Percentiles rank a stretch among this genome's conserved stretches.
Evolutionary conservation across 2,797 vertebrate species (phyloP).

Genomic region (Podargus strigoides): DNA sequence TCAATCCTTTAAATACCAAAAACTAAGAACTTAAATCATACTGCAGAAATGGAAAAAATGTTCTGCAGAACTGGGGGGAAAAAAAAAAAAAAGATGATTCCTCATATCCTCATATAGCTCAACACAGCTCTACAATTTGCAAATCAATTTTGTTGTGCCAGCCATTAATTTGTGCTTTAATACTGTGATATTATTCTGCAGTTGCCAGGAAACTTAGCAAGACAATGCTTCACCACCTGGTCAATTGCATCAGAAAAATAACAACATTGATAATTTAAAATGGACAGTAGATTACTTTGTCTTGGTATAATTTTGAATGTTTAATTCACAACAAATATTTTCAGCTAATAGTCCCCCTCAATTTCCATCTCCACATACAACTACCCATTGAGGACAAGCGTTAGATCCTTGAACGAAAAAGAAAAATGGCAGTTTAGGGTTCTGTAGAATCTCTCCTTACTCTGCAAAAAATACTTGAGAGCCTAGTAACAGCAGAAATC

Average conservation of each 20-base stretch:
- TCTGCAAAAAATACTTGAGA: not conserved
- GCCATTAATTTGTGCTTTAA: not conserved
- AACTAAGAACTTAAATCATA: not conserved
- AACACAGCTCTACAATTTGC: not conserved
- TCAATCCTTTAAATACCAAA: not conserved
- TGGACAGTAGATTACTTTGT: not conserved
- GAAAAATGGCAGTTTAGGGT: not conserved
- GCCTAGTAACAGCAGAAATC: not conserved
- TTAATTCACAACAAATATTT: not conserved
- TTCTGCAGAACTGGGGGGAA: not conserved
- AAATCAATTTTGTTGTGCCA: not conserved
- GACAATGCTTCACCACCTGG: not conserved
- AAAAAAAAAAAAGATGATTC: rapidly evolving
- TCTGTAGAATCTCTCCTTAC: not conserved
- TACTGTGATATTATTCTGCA: not conserved
- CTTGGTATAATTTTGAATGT: not conserved
- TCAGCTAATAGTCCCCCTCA: not conserved
- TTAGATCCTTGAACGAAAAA: not conserved
- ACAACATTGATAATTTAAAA: not conserved
- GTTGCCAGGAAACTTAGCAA: not conserved
- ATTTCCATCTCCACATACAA: not conserved
- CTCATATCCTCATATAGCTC: not conserved
- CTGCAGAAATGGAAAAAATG: not conserved
- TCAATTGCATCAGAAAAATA: not conserved
- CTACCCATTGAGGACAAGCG: not conserved